Conservation (phyloP, 2,797 vertebrate genomes). For the Chelon auratus region DNA sequence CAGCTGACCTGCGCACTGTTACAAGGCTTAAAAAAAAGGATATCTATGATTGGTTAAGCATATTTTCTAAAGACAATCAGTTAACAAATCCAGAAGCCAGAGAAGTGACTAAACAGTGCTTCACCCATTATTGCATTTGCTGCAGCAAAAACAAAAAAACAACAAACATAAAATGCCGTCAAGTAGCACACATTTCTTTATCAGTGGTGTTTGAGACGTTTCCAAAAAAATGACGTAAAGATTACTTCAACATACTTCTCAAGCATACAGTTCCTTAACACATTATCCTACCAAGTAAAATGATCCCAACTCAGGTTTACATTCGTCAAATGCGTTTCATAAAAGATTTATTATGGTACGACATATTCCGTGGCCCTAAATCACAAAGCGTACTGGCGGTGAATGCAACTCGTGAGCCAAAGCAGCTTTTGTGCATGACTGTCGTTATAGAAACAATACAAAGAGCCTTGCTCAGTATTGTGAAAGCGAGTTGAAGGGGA, state of each 20-base stretch:
- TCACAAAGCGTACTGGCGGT: constrained; percentile 63
- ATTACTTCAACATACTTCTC: constrained; percentile 36
- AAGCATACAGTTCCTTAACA: constrained; percentile 44
- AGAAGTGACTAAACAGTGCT: constrained; percentile 49
- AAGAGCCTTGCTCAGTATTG: constrained; percentile 77
- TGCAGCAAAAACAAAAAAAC: constrained; percentile 42
- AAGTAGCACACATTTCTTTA: constrained; percentile 36
- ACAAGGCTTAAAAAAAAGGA: constrained; percentile 60
- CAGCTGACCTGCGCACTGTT: constrained; percentile 58
- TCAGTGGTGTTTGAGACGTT: constrained; percentile 35
- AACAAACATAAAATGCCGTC: constrained; percentile 22
- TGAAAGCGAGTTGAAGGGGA: constrained; percentile 79
- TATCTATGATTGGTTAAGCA: constrained; percentile 69
- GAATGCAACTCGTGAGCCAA: constrained; percentile 74
- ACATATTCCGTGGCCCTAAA: constrained; percentile 71
- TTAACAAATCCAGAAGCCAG: constrained; percentile 49
- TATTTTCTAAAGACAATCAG: constrained; percentile 57
- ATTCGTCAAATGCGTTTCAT: constrained; percentile 65
- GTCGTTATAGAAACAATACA: constrained; percentile 78
- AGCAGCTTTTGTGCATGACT: constrained; percentile 79
- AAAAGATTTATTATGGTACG: constrained; percentile 65
- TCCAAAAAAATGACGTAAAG: constrained; percentile 25
- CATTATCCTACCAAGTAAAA: constrained; percentile 45
- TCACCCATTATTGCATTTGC: constrained; percentile 42
- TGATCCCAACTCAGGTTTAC: constrained; percentile 50